phyloP scores from a whole-genome alignment of 2,113 vertebrate species.

The Gadus macrocephalus region DNA sequence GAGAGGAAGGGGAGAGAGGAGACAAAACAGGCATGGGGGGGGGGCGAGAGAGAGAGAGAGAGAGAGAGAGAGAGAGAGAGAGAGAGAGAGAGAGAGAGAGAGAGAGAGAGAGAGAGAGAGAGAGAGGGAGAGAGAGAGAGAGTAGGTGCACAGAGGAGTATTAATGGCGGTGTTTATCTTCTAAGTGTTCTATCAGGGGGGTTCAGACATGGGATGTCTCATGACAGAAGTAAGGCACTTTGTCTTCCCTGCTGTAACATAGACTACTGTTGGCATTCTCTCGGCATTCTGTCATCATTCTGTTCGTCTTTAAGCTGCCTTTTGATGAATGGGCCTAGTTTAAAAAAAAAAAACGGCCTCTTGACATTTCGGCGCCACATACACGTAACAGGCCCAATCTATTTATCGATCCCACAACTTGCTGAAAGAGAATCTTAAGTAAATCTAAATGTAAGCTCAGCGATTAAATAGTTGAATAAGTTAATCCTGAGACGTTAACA shows the following conservation, averaged over 20 bases:
- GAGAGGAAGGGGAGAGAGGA: conserved; percentile 60
- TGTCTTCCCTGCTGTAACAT: conserved; percentile 32
- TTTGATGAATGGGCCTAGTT: too few relatives aligned
- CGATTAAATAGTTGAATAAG: neutral
- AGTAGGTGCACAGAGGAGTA: conserved; percentile 66
- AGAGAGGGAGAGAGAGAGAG: conserved; percentile 35
- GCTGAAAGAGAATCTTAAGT: too few relatives aligned
- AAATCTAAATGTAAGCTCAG: too few relatives aligned
- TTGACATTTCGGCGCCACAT: too few relatives aligned
- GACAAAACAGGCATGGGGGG: conserved; percentile 63
- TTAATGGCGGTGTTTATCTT: conserved; percentile 73
- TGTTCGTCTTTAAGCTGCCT: too few relatives aligned
- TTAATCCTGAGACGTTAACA: neutral
- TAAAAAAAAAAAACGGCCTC: too few relatives aligned
- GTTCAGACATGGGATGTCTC: conserved; percentile 40
- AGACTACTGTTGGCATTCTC: too few relatives aligned
- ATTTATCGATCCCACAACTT: too few relatives aligned
- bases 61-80: too few relatives aligned
- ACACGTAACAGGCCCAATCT: too few relatives aligned
- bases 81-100: neutral
- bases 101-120: neutral
- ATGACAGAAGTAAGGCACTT: conserved; percentile 45
- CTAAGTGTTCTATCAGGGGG: conserved; percentile 58
- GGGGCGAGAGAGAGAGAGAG: too few relatives aligned
- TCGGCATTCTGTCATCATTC: too few relatives aligned